These are phyloP conservation scores for Periophthalmus modestus DNA, from an alignment of 2,113 vertebrate species.

Conservation along the genomic window DNA sequence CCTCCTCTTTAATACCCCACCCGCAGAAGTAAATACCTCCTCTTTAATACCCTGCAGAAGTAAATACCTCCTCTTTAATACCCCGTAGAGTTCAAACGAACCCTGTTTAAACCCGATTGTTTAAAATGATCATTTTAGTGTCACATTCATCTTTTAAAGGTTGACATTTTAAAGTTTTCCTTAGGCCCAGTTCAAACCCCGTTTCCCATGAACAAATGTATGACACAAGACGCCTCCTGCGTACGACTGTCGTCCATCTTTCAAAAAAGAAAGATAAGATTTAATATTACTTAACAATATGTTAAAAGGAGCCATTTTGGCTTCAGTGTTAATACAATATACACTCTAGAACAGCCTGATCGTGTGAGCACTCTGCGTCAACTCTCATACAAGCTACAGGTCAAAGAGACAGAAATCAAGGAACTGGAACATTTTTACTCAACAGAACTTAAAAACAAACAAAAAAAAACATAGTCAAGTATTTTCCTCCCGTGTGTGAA, in stretches of 20 bases:
- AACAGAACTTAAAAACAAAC: conserved; percentile 81
- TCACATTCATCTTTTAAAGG: background rate
- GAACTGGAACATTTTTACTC: conserved; percentile 91
- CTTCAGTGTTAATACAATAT: conserved; percentile 99
- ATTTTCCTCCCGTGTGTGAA: conserved; percentile 73
- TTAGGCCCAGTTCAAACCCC: background rate
- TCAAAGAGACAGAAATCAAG: conserved; percentile 79
- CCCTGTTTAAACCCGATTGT: background rate
- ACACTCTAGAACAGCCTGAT: conserved; percentile 97
- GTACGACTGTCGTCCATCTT: conserved; percentile 99
- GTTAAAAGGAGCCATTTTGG: conserved; percentile 99
- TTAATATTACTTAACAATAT: conserved; percentile 99
- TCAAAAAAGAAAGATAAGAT: conserved; percentile 99
- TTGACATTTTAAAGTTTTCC: background rate
- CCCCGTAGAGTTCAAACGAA: no score
- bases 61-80: no score
- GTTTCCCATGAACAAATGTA: conserved; percentile 71
- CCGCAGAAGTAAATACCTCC: no score
- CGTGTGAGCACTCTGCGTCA: conserved; percentile 93
- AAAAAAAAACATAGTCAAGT: conserved; percentile 81
- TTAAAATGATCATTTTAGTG: background rate
- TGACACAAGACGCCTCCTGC: conserved; percentile 86
- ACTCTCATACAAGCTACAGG: conserved; percentile 91
- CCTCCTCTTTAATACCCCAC: no score
- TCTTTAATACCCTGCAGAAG: no score